Evolutionary conservation across 2,113 vertebrate genomes (phyloP).

Genomic region (Chloroceryle aenea): DNA sequence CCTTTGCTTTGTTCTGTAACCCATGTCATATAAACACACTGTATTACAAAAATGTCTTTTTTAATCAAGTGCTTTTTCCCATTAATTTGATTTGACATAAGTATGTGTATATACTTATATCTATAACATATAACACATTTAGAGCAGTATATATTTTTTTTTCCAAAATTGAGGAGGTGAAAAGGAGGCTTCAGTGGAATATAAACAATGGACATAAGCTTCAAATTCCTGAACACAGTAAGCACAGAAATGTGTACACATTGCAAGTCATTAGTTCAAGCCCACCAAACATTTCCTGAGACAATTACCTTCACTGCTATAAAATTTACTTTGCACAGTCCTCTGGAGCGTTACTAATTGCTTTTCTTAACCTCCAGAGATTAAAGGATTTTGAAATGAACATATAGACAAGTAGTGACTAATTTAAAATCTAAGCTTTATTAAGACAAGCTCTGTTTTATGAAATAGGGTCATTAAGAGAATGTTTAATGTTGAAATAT

Average conservation of each 20-base stretch:
- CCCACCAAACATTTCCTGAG: slow-evolving; percentile 61
- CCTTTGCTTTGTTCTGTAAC: background rate
- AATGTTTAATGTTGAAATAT: slow-evolving; percentile 32
- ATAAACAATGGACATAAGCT: background rate
- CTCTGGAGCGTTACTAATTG: slow-evolving; percentile 64
- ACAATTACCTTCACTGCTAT: slow-evolving; percentile 66
- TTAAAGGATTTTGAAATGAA: slow-evolving; percentile 70
- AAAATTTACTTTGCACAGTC: slow-evolving; percentile 62
- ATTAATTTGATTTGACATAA: background rate
- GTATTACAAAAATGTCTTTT: background rate
- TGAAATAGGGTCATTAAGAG: slow-evolving; percentile 13
- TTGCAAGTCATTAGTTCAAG: slow-evolving; percentile 59
- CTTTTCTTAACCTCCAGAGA: slow-evolving; percentile 67
- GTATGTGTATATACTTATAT: background rate
- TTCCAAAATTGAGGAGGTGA: background rate
- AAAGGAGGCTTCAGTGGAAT: background rate
- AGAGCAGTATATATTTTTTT: background rate
- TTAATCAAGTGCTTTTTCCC: background rate
- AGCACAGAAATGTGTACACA: background rate
- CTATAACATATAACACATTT: background rate
- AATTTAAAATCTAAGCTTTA: slow-evolving; percentile 64
- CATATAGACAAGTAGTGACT: slow-evolving; percentile 44
- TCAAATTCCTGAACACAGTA: slow-evolving; percentile 15
- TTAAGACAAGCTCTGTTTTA: slow-evolving; percentile 23
- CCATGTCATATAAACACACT: background rate